Conservation (phyloP, 2,888 invertebrate species). For the Drosophila lacicola region DNA sequence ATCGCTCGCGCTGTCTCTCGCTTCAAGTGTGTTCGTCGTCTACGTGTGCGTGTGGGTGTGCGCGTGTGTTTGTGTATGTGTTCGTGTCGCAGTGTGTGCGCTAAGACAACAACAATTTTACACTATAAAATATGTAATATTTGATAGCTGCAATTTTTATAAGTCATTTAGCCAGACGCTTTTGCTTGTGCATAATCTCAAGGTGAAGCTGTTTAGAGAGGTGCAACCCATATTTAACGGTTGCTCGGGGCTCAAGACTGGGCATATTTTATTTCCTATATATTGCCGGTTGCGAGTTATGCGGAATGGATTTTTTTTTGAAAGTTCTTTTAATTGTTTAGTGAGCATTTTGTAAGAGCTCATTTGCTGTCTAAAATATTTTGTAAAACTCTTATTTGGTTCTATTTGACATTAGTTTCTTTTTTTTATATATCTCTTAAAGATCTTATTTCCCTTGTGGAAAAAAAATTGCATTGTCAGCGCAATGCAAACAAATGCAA, state of each 20-base stretch:
- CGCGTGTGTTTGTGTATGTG: constrained; percentile 18
- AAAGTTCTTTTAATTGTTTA: not conserved
- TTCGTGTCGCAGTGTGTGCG: constrained; percentile 15
- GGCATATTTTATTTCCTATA: not conserved
- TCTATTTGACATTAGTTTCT: not conserved
- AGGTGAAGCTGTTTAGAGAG: constrained; percentile 41
- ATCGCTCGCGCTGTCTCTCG: constrained; percentile 3
- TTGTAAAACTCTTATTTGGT: constrained; percentile 4
- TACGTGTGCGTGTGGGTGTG: constrained; percentile 14
- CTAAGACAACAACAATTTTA: constrained; percentile 46
- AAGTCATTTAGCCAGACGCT: constrained; percentile 40
- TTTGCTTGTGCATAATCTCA: constrained; percentile 49
- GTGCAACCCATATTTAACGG: not conserved
- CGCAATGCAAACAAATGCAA: constrained; percentile 58
- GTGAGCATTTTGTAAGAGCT: not conserved
- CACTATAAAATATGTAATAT: constrained; percentile 46
- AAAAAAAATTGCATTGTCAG: constrained; percentile 32
- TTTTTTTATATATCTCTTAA: not conserved
- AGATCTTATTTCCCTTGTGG: constrained; percentile 1
- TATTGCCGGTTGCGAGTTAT: constrained; percentile 7
- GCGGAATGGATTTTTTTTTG: not conserved
- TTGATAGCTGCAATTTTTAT: constrained; percentile 38
- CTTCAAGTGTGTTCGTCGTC: not conserved
- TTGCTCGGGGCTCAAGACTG: not conserved
- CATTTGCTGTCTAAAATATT: not conserved